Percentiles rank a stretch among this genome's conserved stretches.
Evolutionary conservation across 2,113 vertebrate species (phyloP).

Genomic region (Oncorhynchus mykiss): DNA sequence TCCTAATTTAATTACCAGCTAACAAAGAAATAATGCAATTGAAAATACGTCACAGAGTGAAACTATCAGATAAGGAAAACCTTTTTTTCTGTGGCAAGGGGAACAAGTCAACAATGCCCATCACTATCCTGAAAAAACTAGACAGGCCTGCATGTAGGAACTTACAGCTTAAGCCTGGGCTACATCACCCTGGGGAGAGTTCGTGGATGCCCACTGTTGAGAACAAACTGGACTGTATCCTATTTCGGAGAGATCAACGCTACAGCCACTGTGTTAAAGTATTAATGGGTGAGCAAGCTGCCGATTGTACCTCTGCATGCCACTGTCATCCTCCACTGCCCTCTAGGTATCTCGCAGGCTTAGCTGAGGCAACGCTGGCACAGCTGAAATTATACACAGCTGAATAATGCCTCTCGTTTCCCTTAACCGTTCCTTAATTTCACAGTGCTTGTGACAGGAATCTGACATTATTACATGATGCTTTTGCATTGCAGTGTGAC

Average conservation of each 20-base stretch:
- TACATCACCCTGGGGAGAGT: constrained; percentile 24
- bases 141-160: not conserved
- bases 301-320: not conserved
- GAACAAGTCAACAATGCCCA: not conserved
- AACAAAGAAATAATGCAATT: constrained; percentile 53
- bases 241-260: constrained; percentile 54
- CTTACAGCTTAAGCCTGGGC: constrained; percentile 1
- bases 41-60: constrained; percentile 54
- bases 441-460: no score
- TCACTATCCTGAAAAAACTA: no score
- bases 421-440: no score
- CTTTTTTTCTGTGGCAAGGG: not conserved
- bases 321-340: no score
- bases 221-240: constrained; percentile 61
- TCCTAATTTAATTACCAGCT: constrained; percentile 75
- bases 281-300: not conserved
- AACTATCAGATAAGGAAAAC: constrained; percentile 29
- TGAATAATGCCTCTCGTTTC: no score
- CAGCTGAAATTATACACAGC: no score
- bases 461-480: no score
- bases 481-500: no score
- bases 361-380: no score
- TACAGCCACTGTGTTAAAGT: constrained; percentile 9
- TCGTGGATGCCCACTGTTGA: constrained; percentile 40
- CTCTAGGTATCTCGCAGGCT: no score